phyloP scores from a whole-genome alignment of 2,797 vertebrate species.

The Cetoscarus ocellatus region DNA sequence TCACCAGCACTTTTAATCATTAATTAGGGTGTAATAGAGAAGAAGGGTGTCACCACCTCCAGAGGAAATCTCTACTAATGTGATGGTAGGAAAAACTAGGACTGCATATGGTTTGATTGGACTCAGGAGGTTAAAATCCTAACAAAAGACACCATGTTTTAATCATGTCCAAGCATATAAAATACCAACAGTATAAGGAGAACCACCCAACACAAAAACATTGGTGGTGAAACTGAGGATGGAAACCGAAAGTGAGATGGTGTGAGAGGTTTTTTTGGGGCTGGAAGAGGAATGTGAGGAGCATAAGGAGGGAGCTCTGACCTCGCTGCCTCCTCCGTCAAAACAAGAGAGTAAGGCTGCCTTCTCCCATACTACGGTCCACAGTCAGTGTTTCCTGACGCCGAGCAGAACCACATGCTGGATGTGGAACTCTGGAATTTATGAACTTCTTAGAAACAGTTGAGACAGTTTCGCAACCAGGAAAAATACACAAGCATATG shows the following conservation, averaged over 20 bases:
- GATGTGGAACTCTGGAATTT: constrained; percentile 59
- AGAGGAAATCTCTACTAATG: neutral
- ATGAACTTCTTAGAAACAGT: constrained; percentile 53
- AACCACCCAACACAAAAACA: neutral
- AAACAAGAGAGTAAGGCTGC: constrained; percentile 57
- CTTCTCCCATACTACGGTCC: constrained; percentile 44
- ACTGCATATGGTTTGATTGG: neutral
- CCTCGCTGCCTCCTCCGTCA: constrained; percentile 49
- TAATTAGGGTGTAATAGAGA: neutral
- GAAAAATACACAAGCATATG: constrained; percentile 37
- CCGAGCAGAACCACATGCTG: constrained; percentile 67
- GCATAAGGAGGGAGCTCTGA: constrained; percentile 50
- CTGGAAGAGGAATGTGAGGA: constrained; percentile 55
- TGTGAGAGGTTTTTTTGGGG: constrained; percentile 24
- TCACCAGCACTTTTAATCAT: constrained; percentile 5
- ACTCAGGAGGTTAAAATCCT: neutral
- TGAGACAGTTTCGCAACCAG: constrained; percentile 53
- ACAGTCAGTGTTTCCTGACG: constrained; percentile 53
- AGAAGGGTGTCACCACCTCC: neutral
- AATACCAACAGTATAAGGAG: constrained; percentile 1
- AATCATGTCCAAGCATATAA: neutral
- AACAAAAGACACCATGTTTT: neutral
- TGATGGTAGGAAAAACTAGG: neutral
- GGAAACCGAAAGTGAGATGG: constrained; percentile 31
- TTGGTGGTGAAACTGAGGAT: constrained; percentile 27